phyloP scores from a whole-genome alignment of 2,888 invertebrate genomes.

The Galerucella calmariensis region DNA sequence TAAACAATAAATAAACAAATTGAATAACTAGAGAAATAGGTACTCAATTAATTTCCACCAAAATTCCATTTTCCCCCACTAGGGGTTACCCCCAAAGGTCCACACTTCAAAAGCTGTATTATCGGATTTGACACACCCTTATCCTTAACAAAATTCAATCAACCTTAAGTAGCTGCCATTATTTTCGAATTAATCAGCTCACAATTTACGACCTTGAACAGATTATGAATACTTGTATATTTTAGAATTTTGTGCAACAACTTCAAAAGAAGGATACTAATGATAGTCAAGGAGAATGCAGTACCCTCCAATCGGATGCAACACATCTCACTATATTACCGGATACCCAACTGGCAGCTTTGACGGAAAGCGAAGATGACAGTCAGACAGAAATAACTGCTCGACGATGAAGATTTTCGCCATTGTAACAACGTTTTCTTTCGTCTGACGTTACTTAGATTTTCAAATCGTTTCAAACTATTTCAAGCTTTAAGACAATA shows the following conservation, averaged over 20 bases:
- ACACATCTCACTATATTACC: slow-evolving; percentile 82
- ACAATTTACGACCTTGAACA: too few species aligned
- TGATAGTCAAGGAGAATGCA: slow-evolving; percentile 71
- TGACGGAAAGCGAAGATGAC: slow-evolving; percentile 73
- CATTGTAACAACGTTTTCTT: slow-evolving; percentile 8
- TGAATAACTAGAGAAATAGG: too few species aligned
- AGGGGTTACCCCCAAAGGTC: too few species aligned
- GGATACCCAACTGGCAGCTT: slow-evolving; percentile 70
- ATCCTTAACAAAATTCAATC: too few species aligned
- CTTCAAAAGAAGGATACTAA: slow-evolving; percentile 78
- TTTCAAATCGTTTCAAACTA: slow-evolving; percentile 32
- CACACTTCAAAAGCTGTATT: too few species aligned
- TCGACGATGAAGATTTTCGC: slow-evolving; percentile 53
- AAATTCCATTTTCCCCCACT: too few species aligned
- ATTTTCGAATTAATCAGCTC: too few species aligned
- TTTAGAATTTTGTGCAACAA: slow-evolving; percentile 83
- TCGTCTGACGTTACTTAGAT: slow-evolving; percentile 31
- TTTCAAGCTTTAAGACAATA: slow-evolving; percentile 47
- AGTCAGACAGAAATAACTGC: slow-evolving; percentile 59
- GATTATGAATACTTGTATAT: slow-evolving; percentile 34
- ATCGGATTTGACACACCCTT: too few species aligned
- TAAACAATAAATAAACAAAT: too few species aligned
- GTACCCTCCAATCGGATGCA: slow-evolving; percentile 81
- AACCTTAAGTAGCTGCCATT: too few species aligned
- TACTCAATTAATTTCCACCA: too few species aligned